Percentiles rank a stretch among this genome's conserved stretches.
Evolutionary conservation across 2,797 vertebrate genomes (phyloP).

Genomic region (Xenentodon cancila): DNA sequence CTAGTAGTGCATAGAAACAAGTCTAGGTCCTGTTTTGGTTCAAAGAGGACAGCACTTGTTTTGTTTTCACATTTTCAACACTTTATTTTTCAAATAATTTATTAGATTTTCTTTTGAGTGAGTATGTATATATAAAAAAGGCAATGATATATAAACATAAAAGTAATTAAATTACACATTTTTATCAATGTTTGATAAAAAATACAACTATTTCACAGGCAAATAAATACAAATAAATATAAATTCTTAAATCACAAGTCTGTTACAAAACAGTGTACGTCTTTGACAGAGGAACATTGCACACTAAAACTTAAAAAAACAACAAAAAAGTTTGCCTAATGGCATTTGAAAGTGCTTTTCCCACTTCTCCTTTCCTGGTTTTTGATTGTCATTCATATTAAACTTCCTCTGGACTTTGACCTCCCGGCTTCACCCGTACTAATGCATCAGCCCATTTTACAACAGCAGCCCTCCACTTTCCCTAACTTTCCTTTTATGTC

Average conservation of each 20-base stretch:
- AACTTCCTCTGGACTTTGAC: slow-evolving; percentile 10
- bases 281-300: slow-evolving; percentile 36
- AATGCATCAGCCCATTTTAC: slow-evolving; percentile 23
- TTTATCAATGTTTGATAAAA: slow-evolving; percentile 42
- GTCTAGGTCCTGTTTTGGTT: background rate
- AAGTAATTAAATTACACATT: slow-evolving; percentile 56
- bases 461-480: slow-evolving; percentile 5
- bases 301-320: slow-evolving; percentile 42
- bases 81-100: slow-evolving; percentile 53
- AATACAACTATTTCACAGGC: slow-evolving; percentile 38
- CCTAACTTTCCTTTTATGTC: background rate
- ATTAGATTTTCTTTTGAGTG: slow-evolving; percentile 41
- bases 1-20: background rate
- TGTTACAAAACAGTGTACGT: slow-evolving; percentile 41
- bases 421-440: slow-evolving; percentile 4
- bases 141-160: slow-evolving; percentile 51
- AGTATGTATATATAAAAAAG: slow-evolving; percentile 56
- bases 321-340: slow-evolving; percentile 29
- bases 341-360: slow-evolving; percentile 56
- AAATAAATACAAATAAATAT: slow-evolving; percentile 71
- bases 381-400: slow-evolving; percentile 34
- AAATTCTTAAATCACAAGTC: slow-evolving; percentile 28
- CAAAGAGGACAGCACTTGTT: slow-evolving; percentile 15
- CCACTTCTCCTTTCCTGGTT: slow-evolving; percentile 1
- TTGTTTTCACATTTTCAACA: background rate